These are phyloP conservation scores for Smittia aterrima DNA, from an alignment of 2,888 invertebrate species.

Conservation along the genomic window DNA sequence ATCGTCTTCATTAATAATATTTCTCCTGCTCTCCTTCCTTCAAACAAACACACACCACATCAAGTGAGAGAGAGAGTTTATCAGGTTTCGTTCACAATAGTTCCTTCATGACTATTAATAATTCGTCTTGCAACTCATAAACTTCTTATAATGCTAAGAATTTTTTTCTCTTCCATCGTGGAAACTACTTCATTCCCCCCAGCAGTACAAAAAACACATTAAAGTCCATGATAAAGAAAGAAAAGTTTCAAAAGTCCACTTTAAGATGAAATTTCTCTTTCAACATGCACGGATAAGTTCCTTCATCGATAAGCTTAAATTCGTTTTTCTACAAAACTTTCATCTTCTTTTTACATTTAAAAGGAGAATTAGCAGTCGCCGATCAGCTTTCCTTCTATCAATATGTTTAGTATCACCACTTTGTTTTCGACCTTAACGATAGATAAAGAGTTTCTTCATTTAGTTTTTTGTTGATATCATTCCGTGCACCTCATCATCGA, in stretches of 20 bases:
- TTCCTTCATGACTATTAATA: not conserved
- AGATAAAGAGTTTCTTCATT: not conserved
- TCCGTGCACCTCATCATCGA: constrained; percentile 17
- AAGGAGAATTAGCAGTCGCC: not conserved
- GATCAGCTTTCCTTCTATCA: constrained; percentile 1
- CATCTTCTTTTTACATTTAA: not conserved
- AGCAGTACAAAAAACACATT: constrained; percentile 30
- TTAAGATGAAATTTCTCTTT: not conserved
- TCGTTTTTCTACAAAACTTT: not conserved
- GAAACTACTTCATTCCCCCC: not conserved
- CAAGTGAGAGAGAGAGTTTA: not conserved
- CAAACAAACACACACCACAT: not conserved
- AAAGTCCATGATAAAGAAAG: too few relatives aligned
- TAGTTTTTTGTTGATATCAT: not conserved
- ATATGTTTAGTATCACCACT: constrained; percentile 37
- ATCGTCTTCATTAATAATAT: constrained; percentile 23
- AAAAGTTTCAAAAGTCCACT: constrained; percentile 27
- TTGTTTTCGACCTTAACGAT: constrained; percentile 24
- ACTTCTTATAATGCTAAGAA: not conserved
- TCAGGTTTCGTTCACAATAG: constrained; percentile 7
- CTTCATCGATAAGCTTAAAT: not conserved
- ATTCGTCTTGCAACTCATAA: not conserved
- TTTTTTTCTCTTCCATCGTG: not conserved
- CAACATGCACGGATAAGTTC: constrained; percentile 6
- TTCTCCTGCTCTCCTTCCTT: not conserved